Percentiles rank a stretch among this genome's conserved stretches.
These are phyloP conservation scores for Electrophaes corylata DNA, from an alignment of 2,888 invertebrate genomes.

Conservation along the genomic window DNA sequence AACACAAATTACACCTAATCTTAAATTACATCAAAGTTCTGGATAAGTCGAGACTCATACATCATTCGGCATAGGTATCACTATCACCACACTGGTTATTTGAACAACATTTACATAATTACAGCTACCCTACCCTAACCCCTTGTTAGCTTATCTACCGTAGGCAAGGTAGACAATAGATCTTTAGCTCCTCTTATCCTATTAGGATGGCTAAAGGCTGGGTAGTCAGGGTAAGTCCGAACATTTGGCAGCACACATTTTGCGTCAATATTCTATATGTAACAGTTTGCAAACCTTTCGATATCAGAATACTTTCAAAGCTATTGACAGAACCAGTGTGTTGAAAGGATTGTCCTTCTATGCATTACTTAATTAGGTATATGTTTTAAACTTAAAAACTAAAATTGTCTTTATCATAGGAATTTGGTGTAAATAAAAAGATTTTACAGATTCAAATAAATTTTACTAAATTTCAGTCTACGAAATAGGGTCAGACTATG, in stretches of 20 bases:
- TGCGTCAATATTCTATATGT: too few relatives aligned
- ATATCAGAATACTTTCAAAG: not conserved
- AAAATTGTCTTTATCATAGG: slow-evolving; percentile 3
- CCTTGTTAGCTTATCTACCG: too few relatives aligned
- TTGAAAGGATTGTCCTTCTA: not conserved
- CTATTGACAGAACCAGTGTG: not conserved
- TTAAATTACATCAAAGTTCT: not conserved
- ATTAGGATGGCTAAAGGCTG: too few relatives aligned
- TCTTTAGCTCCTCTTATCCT: too few relatives aligned
- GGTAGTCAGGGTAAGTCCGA: too few relatives aligned
- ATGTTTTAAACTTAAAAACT: not conserved
- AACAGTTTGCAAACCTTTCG: too few relatives aligned
- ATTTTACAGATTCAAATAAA: slow-evolving; percentile 1
- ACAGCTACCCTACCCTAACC: too few relatives aligned
- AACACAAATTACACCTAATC: not conserved
- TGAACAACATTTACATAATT: not conserved
- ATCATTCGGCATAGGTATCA: not conserved
- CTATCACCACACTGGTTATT: not conserved
- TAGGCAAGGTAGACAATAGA: too few relatives aligned
- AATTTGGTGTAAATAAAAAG: slow-evolving; percentile 4
- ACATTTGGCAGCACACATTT: too few relatives aligned
- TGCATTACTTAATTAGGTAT: not conserved
- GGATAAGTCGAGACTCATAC: not conserved
- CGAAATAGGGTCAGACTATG: slow-evolving; percentile 9
- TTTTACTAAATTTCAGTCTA: slow-evolving; percentile 27